Base-by-base conservation (phyloP, 2,113 vertebrate species). In the Tylochromis polylepis region DNA sequence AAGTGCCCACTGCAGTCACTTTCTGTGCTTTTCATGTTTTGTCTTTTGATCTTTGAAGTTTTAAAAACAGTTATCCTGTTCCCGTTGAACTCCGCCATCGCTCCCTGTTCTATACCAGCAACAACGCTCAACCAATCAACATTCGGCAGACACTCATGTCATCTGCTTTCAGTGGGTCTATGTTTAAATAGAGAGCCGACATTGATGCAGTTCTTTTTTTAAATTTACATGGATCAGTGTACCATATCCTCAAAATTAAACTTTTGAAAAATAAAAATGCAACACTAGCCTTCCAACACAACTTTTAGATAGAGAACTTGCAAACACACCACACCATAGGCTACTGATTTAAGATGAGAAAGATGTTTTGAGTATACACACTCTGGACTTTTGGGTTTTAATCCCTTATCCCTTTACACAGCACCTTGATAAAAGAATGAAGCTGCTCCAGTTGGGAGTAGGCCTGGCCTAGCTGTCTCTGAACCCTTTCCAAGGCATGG, bases 371-470 rank as follows among this genome's bases (percentile, higher is more conserved):
- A 58, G 12, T n/a, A 59, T 75, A 22, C 24, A 77, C 24, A 58
- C 11, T 22, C 43, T 70, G 20, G 49, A 46, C 20, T 31, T 77
- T 14, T 8, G 72, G 70, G 24, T 51, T 77, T 77, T 31, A 77
- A 77, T 65, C 43, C n/a, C 36, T 34, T 67, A 5, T 11, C 27
- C 24, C 53, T 85, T 91, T 12, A 51, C 43, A 94, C 96, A 29
- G 53, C 93, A 97, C 98, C 97, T 98, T 97, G 70, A 97, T 96
- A 94, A 99, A 98, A 27, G 89, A 62, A 79, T 94, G 92, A 83
- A 99, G 97, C 70, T 99, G 96, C 60, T 97, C 96, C 83, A 96
- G 93, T 93, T 97, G 97, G 14, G 95, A 93, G 93, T 75, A 96
- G 67, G 96, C 93, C 34, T 96, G 88, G 12, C 93, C 77, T 41